Conservation (phyloP, 2,113 vertebrate genomes). For the Stegastes partitus region DNA sequence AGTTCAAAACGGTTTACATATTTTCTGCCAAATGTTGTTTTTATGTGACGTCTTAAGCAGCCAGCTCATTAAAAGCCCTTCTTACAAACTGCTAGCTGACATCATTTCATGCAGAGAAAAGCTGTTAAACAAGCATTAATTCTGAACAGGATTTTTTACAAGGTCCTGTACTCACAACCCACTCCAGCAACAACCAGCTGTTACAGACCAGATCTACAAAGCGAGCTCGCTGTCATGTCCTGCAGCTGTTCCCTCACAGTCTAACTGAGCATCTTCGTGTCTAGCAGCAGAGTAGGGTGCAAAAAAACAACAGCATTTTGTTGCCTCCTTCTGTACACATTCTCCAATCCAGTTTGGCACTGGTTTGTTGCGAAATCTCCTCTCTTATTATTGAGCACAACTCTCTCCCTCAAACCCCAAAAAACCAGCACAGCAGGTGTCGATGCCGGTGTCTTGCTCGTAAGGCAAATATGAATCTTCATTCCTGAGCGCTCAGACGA, state of each 20-base stretch:
- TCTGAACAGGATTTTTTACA: background rate
- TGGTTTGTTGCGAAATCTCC: too few species aligned
- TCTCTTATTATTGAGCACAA: too few species aligned
- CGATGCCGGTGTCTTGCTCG: background rate
- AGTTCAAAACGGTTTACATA: too few species aligned
- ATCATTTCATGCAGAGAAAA: background rate
- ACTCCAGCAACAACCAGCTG: background rate
- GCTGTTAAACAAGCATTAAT: too few species aligned
- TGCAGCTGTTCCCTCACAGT: constrained; percentile 5
- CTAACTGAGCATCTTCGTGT: background rate
- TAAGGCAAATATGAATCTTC: constrained; percentile 1
- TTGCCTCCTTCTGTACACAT: too few species aligned
- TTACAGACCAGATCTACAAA: constrained; percentile 2
- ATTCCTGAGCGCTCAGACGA: background rate
- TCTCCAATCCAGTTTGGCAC: too few species aligned
- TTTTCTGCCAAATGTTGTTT: too few species aligned
- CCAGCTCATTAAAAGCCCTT: background rate
- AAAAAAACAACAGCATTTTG: too few species aligned
- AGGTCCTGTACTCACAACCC: background rate
- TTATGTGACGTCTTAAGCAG: too few species aligned
- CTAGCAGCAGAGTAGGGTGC: too few species aligned
- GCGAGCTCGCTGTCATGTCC: constrained; percentile 7
- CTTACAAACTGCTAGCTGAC: background rate
- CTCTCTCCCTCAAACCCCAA: background rate
- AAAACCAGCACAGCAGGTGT: background rate